Conservation (phyloP, 2,113 vertebrate species). For the Ranitomeya variabilis region DNA sequence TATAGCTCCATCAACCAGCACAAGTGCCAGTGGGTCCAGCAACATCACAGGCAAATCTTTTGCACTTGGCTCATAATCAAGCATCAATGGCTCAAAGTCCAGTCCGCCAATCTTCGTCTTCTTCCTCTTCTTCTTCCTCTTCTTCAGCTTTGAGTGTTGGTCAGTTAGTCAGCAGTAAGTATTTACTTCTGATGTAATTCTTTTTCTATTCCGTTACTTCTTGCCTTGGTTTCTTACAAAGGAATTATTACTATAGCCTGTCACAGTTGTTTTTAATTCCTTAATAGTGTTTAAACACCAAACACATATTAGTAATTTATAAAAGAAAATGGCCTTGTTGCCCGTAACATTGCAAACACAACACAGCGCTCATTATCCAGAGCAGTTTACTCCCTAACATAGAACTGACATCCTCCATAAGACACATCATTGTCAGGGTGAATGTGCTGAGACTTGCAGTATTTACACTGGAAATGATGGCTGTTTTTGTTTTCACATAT, state of each 20-base stretch:
- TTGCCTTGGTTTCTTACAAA: background rate
- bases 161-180: conserved; percentile 99
- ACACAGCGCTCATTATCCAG: background rate
- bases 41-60: conserved; percentile 86
- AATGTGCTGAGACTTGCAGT: too few relatives aligned
- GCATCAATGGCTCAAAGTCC: conserved; percentile 85
- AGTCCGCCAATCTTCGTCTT: conserved; percentile 84
- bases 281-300: too few relatives aligned
- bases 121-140: conserved; percentile 90
- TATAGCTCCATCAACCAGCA: conserved; percentile 85
- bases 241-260: background rate
- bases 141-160: conserved; percentile 98
- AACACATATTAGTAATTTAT: too few relatives aligned
- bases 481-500: too few relatives aligned
- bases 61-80: conserved; percentile 95
- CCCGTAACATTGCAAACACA: too few relatives aligned
- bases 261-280: too few relatives aligned
- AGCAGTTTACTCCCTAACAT: too few relatives aligned
- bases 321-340: background rate
- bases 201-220: conserved; percentile 8
- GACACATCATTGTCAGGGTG: too few relatives aligned
- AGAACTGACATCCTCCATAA: too few relatives aligned
- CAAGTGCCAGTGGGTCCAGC: conserved; percentile 85
- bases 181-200: conserved; percentile 59
- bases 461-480: too few relatives aligned